phyloP scores from a whole-genome alignment of 2,797 vertebrate species.

The Argyrosomus regius region DNA sequence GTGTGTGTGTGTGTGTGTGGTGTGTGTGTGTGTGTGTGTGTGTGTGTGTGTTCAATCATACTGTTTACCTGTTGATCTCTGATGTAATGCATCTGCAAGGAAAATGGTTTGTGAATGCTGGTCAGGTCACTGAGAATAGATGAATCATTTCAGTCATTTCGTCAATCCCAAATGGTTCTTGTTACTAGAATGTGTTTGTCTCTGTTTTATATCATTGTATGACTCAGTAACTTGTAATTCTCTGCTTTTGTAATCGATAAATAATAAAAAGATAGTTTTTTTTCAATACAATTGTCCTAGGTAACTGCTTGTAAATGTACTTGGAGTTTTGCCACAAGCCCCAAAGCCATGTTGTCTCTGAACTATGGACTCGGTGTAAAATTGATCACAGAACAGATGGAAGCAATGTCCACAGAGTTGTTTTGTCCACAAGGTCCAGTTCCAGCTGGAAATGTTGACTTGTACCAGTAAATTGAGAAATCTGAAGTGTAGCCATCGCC shows the following conservation, averaged over 20 bases:
- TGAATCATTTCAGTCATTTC: neutral
- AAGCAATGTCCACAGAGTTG: slow-evolving; percentile 47
- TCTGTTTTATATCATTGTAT: neutral
- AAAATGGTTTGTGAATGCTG: neutral
- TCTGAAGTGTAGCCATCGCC: slow-evolving; percentile 21
- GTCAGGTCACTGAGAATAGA: neutral
- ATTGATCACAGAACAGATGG: slow-evolving; percentile 44
- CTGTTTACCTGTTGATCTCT: neutral
- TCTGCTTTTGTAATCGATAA: neutral
- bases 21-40: neutral
- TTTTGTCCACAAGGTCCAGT: slow-evolving; percentile 22
- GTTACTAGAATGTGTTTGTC: neutral
- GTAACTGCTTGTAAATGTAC: slow-evolving; percentile 16
- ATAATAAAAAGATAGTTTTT: neutral
- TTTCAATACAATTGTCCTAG: neutral
- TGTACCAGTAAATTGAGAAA: slow-evolving; percentile 44
- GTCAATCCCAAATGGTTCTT: neutral
- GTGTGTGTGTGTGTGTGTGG: neutral
- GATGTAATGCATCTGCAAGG: neutral
- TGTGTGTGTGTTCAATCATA: neutral
- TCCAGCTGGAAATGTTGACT: slow-evolving; percentile 59
- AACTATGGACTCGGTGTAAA: neutral
- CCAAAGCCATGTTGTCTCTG: neutral
- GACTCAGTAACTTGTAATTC: neutral
- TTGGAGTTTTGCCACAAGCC: neutral